Conservation (phyloP, 2,888 invertebrate genomes). For the Deilephila porcellus region DNA sequence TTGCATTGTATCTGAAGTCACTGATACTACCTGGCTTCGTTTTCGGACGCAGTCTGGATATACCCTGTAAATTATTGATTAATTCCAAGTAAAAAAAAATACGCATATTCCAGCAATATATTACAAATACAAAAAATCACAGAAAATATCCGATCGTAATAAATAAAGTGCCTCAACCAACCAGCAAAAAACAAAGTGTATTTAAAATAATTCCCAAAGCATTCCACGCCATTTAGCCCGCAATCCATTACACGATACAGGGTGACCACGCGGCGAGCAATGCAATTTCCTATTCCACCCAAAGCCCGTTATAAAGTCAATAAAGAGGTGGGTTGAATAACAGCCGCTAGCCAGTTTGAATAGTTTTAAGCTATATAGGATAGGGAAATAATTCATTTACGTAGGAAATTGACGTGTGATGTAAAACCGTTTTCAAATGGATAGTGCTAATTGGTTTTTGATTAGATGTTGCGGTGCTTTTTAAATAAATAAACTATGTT, state of each 20-base stretch:
- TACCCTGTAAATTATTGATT: too few species aligned
- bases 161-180: not conserved
- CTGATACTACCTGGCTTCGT: too few species aligned
- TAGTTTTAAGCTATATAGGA: constrained; percentile 25
- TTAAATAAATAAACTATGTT: too few species aligned
- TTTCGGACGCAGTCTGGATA: too few species aligned
- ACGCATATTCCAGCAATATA: too few species aligned
- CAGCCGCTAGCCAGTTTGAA: constrained; percentile 21
- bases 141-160: not conserved
- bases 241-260: constrained; percentile 12
- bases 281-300: constrained; percentile 30
- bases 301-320: constrained; percentile 33
- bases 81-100: too few species aligned
- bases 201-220: constrained; percentile 4
- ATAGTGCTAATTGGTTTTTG: not conserved
- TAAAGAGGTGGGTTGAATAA: constrained; percentile 30
- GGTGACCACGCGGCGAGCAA: constrained; percentile 20
- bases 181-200: not conserved
- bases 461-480: not conserved
- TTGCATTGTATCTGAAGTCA: too few species aligned
- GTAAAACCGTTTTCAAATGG: not conserved
- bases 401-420: not conserved
- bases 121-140: too few species aligned
- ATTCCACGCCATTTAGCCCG: constrained; percentile 8
- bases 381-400: constrained; percentile 19